Conservation (phyloP, 2,113 vertebrate genomes). For the Ascaphus truei region DNA sequence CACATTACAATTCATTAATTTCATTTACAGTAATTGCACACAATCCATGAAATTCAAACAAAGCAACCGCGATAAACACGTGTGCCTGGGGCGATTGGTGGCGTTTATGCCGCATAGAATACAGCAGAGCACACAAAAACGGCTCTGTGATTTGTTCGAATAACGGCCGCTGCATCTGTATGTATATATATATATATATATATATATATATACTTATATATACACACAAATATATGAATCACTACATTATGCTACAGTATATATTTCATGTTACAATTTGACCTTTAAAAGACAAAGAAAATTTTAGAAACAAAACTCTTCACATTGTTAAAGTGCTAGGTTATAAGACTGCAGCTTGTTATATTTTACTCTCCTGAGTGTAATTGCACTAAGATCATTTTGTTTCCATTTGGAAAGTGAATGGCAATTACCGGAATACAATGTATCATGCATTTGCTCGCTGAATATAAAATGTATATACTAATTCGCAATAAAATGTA, state of each 20-base stretch:
- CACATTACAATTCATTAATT: too few species aligned
- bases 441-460: slow-evolving; percentile 86
- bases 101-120: too few species aligned
- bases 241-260: not conserved
- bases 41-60: too few species aligned
- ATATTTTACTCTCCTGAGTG: slow-evolving; percentile 77
- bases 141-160: too few species aligned
- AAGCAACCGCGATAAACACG: too few species aligned
- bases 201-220: slow-evolving; percentile 28
- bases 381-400: slow-evolving; percentile 87
- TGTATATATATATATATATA: slow-evolving; percentile 1
- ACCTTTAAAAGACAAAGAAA: slow-evolving; percentile 44
- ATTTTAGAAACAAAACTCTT: slow-evolving; percentile 48
- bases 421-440: slow-evolving; percentile 95
- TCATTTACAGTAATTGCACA: too few species aligned
- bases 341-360: slow-evolving; percentile 81
- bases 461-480: slow-evolving; percentile 92
- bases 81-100: too few species aligned
- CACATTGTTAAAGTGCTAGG: slow-evolving; percentile 71
- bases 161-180: too few species aligned
- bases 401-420: slow-evolving; percentile 81
- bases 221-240: slow-evolving; percentile 29
- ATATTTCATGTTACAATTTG: slow-evolving; percentile 37
- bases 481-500: slow-evolving; percentile 99
- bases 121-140: too few species aligned